Percentiles rank a stretch among this genome's conserved stretches.
phyloP scores from a whole-genome alignment of 2,888 invertebrate genomes.

The Hemaris fuciformis region DNA sequence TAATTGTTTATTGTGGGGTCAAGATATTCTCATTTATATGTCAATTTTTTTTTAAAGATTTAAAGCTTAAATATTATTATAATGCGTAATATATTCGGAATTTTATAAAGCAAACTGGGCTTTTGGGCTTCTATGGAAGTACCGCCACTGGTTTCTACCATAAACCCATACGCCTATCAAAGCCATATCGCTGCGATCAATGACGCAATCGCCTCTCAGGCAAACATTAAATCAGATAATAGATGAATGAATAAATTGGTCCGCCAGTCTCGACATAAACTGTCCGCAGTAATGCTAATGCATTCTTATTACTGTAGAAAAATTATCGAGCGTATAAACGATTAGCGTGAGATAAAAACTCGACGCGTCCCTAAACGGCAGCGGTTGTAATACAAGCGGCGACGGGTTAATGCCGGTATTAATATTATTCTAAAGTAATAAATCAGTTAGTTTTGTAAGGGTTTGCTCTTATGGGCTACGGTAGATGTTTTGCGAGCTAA shows the following conservation, averaged over 20 bases:
- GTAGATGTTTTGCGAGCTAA: no score
- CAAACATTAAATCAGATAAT: neutral
- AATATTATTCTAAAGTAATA: neutral
- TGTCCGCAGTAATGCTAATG: neutral
- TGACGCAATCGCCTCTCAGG: neutral
- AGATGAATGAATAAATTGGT: neutral
- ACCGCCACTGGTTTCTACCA: no score
- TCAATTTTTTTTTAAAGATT: no score
- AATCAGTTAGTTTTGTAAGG: conserved; percentile 1
- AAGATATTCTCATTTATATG: no score
- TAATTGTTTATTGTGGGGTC: no score
- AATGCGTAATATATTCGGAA: no score
- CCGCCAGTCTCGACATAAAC: neutral
- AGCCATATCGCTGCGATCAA: neutral
- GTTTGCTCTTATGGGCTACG: neutral
- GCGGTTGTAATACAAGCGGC: conserved; percentile 1
- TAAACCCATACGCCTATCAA: neutral
- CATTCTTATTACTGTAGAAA: neutral
- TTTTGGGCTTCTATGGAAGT: no score
- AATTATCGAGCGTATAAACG: neutral
- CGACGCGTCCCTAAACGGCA: neutral
- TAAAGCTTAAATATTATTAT: no score
- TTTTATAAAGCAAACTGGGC: no score
- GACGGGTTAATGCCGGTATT: neutral
- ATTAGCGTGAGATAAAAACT: neutral